These are phyloP conservation scores for Zaprionus gabonicus DNA, from an alignment of 1,140 invertebrate species.

Conservation along the genomic window DNA sequence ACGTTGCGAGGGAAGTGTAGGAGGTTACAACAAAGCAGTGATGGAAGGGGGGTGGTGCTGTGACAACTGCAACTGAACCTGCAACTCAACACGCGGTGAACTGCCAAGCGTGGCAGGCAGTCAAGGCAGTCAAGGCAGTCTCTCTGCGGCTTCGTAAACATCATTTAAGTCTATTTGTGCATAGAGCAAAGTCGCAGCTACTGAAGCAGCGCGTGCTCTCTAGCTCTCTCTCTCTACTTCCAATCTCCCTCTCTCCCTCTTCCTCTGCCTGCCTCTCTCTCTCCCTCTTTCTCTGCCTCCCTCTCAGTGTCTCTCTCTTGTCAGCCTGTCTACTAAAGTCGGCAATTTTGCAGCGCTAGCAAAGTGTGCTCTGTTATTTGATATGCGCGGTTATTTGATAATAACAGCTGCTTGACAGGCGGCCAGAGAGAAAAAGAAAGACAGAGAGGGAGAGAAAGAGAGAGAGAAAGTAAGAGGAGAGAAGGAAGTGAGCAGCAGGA, in stretches of 20 bases:
- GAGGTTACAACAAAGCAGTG: not conserved
- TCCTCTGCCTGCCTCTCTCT: not conserved
- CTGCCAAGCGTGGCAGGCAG: constrained; percentile 22
- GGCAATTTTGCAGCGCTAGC: constrained; percentile 65
- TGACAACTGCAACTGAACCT: constrained; percentile 12
- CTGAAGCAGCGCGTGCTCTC: not conserved
- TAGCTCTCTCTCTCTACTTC: not conserved
- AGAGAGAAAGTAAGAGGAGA: not conserved
- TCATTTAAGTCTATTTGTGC: constrained; percentile 73
- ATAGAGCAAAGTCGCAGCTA: constrained; percentile 45
- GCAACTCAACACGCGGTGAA: constrained; percentile 8
- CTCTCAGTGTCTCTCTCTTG: constrained; percentile 7
- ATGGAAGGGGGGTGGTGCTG: not conserved
- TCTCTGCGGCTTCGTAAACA: constrained; percentile 59
- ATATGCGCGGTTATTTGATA: constrained; percentile 80
- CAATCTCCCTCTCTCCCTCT: not conserved
- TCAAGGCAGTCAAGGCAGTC: not conserved
- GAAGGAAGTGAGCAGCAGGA: not conserved
- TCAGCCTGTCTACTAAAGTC: constrained; percentile 9
- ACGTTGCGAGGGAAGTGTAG: not conserved
- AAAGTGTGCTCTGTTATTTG: constrained; percentile 76
- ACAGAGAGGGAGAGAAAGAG: not conserved
- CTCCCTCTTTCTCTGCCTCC: constrained; percentile 3
- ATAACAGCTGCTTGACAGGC: constrained; percentile 64
- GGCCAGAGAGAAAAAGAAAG: not conserved